Evolutionary conservation across 1,140 invertebrate species (phyloP).

Genomic region (Agraylea sexmaculata): DNA sequence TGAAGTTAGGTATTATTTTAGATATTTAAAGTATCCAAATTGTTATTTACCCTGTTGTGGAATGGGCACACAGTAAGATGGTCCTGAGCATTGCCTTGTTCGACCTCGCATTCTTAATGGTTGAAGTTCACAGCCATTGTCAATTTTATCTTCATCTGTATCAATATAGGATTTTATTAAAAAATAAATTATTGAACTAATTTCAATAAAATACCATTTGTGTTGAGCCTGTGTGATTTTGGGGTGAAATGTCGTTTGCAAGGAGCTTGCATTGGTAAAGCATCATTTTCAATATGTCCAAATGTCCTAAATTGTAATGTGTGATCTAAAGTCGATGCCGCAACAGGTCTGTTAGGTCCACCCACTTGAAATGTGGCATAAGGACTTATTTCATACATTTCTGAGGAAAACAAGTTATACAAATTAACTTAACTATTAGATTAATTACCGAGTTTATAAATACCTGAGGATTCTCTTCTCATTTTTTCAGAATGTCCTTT

Average conservation of each 20-base stretch:
- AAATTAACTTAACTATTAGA: not conserved
- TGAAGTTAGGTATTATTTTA: too few relatives aligned
- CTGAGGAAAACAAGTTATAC: constrained; percentile 26
- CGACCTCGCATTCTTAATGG: constrained; percentile 13
- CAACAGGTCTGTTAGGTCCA: constrained; percentile 34
- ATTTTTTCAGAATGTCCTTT: constrained; percentile 26
- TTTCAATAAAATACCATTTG: not conserved
- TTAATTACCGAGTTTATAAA: not conserved
- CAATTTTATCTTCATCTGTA: constrained; percentile 19
- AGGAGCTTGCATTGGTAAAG: constrained; percentile 29
- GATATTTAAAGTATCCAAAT: too few relatives aligned
- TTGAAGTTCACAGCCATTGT: constrained; percentile 18
- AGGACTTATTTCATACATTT: constrained; percentile 66
- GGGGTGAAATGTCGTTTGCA: constrained; percentile 29
- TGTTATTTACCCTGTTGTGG: constrained; percentile 17
- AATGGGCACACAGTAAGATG: constrained; percentile 17
- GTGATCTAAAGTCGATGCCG: constrained; percentile 52
- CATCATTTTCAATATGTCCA: constrained; percentile 57
- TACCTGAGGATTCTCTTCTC: constrained; percentile 18
- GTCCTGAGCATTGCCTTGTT: constrained; percentile 15
- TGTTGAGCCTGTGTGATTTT: constrained; percentile 17
- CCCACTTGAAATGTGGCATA: constrained; percentile 69
- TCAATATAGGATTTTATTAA: constrained; percentile 1
- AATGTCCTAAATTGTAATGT: constrained; percentile 64
- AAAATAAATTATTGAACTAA: not conserved